Percentiles rank a stretch among this genome's conserved stretches.
phyloP scores from a whole-genome alignment of 23 tunicate genomes.

The Corella eumyota region DNA sequence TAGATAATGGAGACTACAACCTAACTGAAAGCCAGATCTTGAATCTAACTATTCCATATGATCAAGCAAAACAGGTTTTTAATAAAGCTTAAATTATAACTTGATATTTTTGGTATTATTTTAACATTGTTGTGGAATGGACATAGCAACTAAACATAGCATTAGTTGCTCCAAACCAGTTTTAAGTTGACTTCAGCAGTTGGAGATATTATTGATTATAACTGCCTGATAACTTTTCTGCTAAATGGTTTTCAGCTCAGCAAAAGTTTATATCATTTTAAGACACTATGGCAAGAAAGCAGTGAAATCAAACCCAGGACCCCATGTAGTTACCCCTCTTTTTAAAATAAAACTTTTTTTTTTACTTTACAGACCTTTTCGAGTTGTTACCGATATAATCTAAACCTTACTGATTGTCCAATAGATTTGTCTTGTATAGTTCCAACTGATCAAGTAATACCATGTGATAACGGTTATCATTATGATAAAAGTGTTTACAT shows the following conservation, averaged over 20 bases:
- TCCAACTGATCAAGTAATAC: neutral
- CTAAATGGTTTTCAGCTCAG: no score
- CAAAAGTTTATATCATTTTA: no score
- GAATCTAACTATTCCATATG: constrained; percentile 14
- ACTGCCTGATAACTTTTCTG: no score
- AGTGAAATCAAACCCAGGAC: no score
- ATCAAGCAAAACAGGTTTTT: constrained; percentile 2
- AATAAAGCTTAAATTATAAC: neutral
- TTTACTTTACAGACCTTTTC: constrained; percentile 2
- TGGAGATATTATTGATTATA: no score
- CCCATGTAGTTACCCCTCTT: neutral
- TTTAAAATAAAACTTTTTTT: neutral
- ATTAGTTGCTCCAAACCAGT: no score
- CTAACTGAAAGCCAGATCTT: constrained; percentile 8
- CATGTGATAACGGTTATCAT: constrained; percentile 20
- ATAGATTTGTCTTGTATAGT: constrained; percentile 1
- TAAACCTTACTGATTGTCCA: constrained; percentile 12
- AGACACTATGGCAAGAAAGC: no score
- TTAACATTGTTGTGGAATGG: no score
- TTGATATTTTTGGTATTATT: neutral
- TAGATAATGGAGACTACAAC: constrained; percentile 2
- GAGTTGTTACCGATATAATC: constrained; percentile 15
- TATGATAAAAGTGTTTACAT: constrained; percentile 14
- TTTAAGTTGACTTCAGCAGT: no score
- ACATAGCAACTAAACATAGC: no score